Percentiles rank a stretch among this genome's conserved stretches.
Conservation (phyloP, 2,113 vertebrate genomes). For the Astatoreochromis straeleni region DNA sequence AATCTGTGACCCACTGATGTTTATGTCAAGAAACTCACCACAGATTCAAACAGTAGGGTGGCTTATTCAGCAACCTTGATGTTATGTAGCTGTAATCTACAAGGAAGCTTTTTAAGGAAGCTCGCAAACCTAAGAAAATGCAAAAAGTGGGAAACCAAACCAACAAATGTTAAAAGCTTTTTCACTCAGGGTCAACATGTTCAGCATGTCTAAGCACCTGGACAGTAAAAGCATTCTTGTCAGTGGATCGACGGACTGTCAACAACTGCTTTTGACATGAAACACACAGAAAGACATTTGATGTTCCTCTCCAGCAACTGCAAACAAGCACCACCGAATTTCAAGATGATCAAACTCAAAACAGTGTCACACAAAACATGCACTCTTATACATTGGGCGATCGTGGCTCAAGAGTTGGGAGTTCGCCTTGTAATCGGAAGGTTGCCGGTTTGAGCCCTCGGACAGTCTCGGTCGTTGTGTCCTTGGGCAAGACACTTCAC, state of each 20-base stretch:
- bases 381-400: accelerated
- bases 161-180: neutral
- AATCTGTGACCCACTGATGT: neutral
- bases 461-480: too few species aligned
- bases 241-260: neutral
- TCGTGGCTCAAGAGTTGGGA: too few species aligned
- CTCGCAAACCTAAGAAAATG: neutral
- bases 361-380: neutral
- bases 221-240: neutral
- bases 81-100: neutral
- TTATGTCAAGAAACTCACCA: neutral
- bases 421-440: too few species aligned
- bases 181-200: neutral
- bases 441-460: too few species aligned
- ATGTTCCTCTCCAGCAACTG: neutral
- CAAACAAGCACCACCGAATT: neutral
- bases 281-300: neutral
- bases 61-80: neutral
- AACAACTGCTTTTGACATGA: neutral
- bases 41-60: neutral
- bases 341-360: neutral
- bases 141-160: neutral
- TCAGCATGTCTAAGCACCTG: neutral
- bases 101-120: neutral
- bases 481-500: too few species aligned